Conservation (phyloP, 2,113 vertebrate species). For the Oreochromis niloticus region DNA sequence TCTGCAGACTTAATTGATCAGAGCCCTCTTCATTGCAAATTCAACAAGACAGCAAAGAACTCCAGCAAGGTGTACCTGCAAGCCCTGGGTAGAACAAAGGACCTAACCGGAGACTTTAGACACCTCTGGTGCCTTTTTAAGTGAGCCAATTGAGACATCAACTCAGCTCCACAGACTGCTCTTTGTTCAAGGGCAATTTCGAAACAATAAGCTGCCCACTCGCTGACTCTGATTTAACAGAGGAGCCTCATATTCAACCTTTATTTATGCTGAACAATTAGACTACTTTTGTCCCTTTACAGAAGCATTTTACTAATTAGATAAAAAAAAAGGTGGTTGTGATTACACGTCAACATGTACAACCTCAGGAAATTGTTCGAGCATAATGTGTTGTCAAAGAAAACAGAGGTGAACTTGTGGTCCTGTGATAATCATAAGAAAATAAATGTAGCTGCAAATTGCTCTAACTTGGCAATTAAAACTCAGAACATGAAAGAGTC, state of each 20-base stretch:
- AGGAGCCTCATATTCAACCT: neutral
- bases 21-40: constrained; percentile 36
- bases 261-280: neutral
- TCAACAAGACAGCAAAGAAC: constrained; percentile 37
- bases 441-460: neutral
- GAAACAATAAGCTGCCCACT: neutral
- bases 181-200: neutral
- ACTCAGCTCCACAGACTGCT: neutral
- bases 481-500: neutral
- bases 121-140: constrained; percentile 3
- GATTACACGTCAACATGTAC: neutral
- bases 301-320: neutral
- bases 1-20: constrained; percentile 57
- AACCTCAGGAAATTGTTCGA: neutral
- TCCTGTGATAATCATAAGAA: neutral
- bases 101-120: constrained; percentile 1
- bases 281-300: neutral
- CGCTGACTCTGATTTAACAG: neutral
- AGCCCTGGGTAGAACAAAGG: constrained; percentile 24
- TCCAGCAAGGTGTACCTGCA: neutral
- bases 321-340: neutral
- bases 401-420: neutral
- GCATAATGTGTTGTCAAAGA: neutral
- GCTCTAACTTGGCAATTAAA: constrained; percentile 14
- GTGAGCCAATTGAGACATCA: constrained; percentile 31